Evolutionary conservation across 2,113 vertebrate genomes (phyloP), one percentile per base, ranked within the genome.

Genomic region (Sigmodon hispidus): DNA sequence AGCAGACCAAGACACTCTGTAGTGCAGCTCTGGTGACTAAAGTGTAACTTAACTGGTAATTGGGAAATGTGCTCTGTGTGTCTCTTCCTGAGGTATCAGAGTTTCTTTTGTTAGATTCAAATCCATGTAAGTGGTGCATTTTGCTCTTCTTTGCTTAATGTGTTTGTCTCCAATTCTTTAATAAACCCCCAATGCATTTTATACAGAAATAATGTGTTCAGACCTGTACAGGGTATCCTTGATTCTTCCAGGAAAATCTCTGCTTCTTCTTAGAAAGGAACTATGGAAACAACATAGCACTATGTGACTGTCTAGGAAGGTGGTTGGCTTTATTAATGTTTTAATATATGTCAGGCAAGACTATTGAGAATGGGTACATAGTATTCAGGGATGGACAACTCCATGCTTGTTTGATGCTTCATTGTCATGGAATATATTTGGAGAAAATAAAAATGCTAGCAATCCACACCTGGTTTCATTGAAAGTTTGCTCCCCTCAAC

Each of bases 11-110:
- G 45, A 55, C 88, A 93, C 61, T 81, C 94, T 94, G 76, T 40
- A 95, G 61, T 94, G 76, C 36, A 95, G 61, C 72, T 36, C 67
- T 73, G 69, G 90, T 95, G 95, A 91, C 77, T 93, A 70, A 92
- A 70, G 90, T 96, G 83, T 97, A 97, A 97, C 96, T 97, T 97
- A 97, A 97, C 86, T 96, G 86, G 45, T 95, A 92, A 93, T 95
- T 94, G 96, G 92, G 96, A 98, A 95, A 93, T 90, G 92, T 61
- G 90, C 92, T 92, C 95, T 93, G 76, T 76, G 96, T 48, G n/a
- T 95, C 96, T 97, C 92, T 83, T 96, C 67, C 92, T 95, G 92
- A 97, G 83, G 93, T 52, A 94, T 84, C 88, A 95, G 89, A 91
- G 84, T 84, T 8, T 95, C 80, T 61, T 96, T 72, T 95, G 34